phyloP scores from a whole-genome alignment of 2,888 invertebrate genomes.

The Drosophila glabriapex region DNA sequence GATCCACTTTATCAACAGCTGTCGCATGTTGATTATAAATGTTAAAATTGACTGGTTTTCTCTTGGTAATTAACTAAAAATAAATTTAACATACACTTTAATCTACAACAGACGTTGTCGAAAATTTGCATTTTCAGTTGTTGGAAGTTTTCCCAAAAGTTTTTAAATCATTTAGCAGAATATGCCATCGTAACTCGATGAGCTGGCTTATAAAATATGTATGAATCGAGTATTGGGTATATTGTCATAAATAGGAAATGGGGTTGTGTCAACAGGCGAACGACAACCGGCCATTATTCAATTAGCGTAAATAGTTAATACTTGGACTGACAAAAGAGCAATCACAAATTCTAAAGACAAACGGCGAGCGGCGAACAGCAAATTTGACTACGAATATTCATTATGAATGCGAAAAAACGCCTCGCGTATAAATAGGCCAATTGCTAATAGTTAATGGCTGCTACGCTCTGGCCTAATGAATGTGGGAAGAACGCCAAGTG shows the following conservation, averaged over 20 bases:
- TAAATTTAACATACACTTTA: not conserved
- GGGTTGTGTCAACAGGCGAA: not conserved
- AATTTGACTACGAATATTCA: slow-evolving; percentile 9
- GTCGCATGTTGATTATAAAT: not conserved
- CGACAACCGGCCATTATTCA: not conserved
- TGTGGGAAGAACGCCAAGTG: slow-evolving; percentile 49
- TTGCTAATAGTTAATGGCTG: slow-evolving; percentile 43
- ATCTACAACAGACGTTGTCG: not conserved
- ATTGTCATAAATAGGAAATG: not conserved
- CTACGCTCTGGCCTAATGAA: slow-evolving; percentile 23
- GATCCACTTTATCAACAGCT: not conserved
- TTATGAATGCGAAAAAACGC: slow-evolving; percentile 12
- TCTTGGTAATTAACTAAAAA: not conserved
- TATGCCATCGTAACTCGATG: not conserved
- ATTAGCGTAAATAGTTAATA: slow-evolving; percentile 47
- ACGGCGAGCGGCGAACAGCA: slow-evolving; percentile 11
- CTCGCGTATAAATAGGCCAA: slow-evolving; percentile 29
- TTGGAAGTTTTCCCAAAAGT: not conserved
- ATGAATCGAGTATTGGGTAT: not conserved
- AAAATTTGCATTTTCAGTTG: not conserved
- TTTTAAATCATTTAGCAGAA: not conserved
- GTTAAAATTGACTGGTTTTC: not conserved
- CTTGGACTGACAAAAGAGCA: slow-evolving; percentile 17
- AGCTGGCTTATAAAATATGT: not conserved
- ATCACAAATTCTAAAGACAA: slow-evolving; percentile 9